Percentiles rank a stretch among this genome's conserved stretches.
phyloP scores from a whole-genome alignment of 2,888 invertebrate species.

The Nemoura dubitans region DNA sequence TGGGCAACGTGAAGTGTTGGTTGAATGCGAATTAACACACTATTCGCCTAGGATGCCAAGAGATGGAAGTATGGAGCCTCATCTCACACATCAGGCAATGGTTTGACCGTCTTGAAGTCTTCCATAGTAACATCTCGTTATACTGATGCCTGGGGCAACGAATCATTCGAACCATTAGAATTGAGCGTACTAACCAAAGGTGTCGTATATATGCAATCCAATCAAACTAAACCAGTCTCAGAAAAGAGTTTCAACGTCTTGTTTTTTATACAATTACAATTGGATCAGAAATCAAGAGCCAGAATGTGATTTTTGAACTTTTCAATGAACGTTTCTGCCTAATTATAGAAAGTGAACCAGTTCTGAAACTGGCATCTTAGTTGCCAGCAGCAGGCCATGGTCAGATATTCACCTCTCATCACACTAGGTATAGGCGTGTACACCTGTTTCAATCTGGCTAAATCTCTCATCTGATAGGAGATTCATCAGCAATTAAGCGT shows the following conservation, averaged over 20 bases:
- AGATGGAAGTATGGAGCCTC: too few species aligned
- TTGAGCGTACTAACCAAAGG: background rate
- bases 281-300: background rate
- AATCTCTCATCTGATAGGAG: background rate
- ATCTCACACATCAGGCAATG: too few species aligned
- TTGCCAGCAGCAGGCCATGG: background rate
- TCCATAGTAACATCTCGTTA: too few species aligned
- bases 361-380: background rate
- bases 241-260: background rate
- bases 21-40: too few species aligned
- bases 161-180: background rate
- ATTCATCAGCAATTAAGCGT: background rate
- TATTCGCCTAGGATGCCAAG: too few species aligned
- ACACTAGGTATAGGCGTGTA: background rate
- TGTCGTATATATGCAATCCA: background rate
- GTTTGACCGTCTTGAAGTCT: too few species aligned
- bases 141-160: too few species aligned
- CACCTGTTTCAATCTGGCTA: background rate
- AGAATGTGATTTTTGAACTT: background rate
- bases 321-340: background rate
- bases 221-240: background rate
- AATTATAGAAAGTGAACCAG: background rate
- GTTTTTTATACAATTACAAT: background rate
- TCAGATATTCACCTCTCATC: background rate
- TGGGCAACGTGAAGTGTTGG: too few species aligned